A percentile compares a stretch with the other conserved stretches of the same genome.
phyloP scores from a whole-genome alignment of 2,797 vertebrate species.

The Discoglossus pictus region DNA sequence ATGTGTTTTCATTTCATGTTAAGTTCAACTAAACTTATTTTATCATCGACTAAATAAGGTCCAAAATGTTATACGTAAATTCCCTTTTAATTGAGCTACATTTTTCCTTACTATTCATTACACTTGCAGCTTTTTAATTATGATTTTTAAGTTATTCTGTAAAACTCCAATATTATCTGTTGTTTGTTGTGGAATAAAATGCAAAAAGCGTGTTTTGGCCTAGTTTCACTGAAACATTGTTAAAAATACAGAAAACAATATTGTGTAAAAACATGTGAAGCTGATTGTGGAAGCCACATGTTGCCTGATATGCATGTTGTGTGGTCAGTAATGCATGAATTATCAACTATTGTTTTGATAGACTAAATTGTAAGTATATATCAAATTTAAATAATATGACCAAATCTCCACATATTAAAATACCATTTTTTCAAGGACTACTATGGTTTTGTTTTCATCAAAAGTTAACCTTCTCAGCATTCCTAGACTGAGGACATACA shows the following conservation, averaged over 20 bases:
- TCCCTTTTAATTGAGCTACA: no score
- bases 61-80: no score
- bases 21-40: no score
- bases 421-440: conserved; percentile 1
- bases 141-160: no score
- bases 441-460: conserved; percentile 21
- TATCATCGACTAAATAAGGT: no score
- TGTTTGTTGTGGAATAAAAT: no score
- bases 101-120: no score
- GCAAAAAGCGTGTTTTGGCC: no score
- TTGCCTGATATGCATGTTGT: conserved; percentile 5
- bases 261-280: neutral
- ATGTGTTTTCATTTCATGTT: no score
- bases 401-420: conserved; percentile 33
- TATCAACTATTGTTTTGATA: conserved; percentile 19
- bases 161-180: no score
- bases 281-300: neutral
- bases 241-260: neutral
- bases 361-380: conserved; percentile 7
- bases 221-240: no score
- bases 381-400: conserved; percentile 29
- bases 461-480: conserved; percentile 30
- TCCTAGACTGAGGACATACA: conserved; percentile 32
- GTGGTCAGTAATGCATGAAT: conserved; percentile 22
- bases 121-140: no score